Base-by-base conservation (phyloP, 2,888 invertebrate genomes). In the Brenthis ino region DNA sequence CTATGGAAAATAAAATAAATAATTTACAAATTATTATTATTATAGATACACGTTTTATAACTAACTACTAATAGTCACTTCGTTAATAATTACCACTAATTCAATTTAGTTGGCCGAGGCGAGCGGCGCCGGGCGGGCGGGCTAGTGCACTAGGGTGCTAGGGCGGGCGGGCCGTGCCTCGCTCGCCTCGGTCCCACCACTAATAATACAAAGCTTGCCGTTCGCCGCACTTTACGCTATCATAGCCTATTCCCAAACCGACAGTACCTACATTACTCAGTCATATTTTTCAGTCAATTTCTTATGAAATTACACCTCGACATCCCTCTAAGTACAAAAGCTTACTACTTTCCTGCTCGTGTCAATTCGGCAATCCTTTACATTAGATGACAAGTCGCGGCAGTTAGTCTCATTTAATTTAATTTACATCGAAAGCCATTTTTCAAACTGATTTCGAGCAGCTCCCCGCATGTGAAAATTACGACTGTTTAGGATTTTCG, bases 211-310 rank as follows among this genome's bases (percentile, higher is more conserved):
- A 87, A 88, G 91, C 89, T 85, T 83, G 90, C 91, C 91, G 90
- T 82, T 84, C 89, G 91, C 89, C 85, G 89, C 89, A 86, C 87
- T 76, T 85, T 85, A 89, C 81, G 84, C 85, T 89, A 91, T 85
- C 89, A 88, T 89, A 89, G 87, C 85, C 88, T 89, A 90, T 86
- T 86, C 89, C 85, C 84, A 89, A 87, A 85, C 91, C 89, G 85
- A 85, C 88, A 84, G 79, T 83, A 87, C 87, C 87, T 91, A 90
- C 87, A 88, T 86, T 91, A 92, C 88, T 93, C 93, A 93, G 92
- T 93, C 92, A 92, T 89, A 89, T 81, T 86, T 88, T 85, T 93
- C 92, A 93, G 93, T 93, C 93, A 89, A 87, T 89, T 89, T 88
- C 90, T 88, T 89, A 90, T 80, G 89, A 90, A 91, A 91, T 89